phyloP scores from a whole-genome alignment of 2,113 vertebrate genomes.

The Vireo altiloquus region DNA sequence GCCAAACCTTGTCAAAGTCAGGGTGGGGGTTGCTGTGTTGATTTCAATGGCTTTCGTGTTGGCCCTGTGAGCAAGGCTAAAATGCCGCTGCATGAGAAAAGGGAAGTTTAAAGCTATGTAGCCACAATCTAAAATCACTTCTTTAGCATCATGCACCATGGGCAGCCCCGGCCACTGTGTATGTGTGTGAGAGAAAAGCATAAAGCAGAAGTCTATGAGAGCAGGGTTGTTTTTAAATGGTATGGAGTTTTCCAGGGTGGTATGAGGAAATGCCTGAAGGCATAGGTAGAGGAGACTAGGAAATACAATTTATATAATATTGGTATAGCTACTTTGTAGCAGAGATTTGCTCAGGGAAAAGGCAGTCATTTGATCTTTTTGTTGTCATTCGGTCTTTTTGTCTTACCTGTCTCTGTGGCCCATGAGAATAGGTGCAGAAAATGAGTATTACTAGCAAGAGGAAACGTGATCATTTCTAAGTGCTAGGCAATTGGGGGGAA shows the following conservation, averaged over 20 bases:
- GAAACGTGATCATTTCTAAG: neutral
- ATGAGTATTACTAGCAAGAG: neutral
- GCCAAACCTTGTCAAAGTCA: neutral
- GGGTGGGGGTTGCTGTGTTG: neutral
- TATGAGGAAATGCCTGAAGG: slow-evolving; percentile 16
- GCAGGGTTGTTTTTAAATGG: neutral
- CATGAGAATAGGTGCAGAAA: neutral
- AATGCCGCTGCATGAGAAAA: neutral
- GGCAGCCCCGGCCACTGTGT: neutral
- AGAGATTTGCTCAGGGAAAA: neutral
- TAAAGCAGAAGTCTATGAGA: neutral
- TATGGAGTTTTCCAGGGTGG: neutral
- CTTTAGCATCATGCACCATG: neutral
- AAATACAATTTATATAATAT: neutral
- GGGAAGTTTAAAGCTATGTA: neutral
- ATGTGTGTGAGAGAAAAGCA: neutral
- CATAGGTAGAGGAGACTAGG: neutral
- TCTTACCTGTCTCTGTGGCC: neutral
- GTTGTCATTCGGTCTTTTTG: neutral
- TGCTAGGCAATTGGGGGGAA: neutral
- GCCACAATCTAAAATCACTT: neutral
- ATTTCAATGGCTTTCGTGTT: neutral
- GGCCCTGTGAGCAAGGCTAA: neutral
- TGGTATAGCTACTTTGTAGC: neutral
- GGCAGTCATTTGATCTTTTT: neutral